Conservation (phyloP, 1,140 invertebrate species). For the Diorhabda sublineata region DNA sequence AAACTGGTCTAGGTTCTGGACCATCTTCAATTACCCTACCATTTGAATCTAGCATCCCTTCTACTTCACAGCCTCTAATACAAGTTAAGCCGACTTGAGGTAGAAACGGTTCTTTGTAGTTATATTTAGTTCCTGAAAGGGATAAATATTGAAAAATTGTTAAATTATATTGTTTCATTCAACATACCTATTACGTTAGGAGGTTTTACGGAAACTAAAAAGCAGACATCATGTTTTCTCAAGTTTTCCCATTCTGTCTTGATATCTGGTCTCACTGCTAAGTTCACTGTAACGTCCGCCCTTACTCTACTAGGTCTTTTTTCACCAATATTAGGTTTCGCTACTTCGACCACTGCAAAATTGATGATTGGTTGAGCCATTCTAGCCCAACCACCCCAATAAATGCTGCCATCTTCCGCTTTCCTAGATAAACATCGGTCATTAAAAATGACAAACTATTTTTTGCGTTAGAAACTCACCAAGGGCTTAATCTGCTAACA, state of each 20-base stretch:
- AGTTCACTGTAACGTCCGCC: conserved; percentile 89
- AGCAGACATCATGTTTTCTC: conserved; percentile 96
- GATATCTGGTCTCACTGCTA: conserved; percentile 85
- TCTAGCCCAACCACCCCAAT: conserved; percentile 96
- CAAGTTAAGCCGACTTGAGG: conserved; percentile 87
- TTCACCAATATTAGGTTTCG: conserved; percentile 87
- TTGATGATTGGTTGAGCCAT: conserved; percentile 95
- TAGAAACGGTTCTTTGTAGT: conserved; percentile 77
- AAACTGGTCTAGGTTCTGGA: conserved; percentile 78
- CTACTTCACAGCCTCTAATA: conserved; percentile 96
- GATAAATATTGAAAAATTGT: background rate
- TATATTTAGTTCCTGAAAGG: conserved; percentile 68
- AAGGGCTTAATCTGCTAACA: conserved; percentile 89
- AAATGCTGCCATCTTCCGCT: conserved; percentile 79
- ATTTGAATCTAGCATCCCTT: conserved; percentile 95
- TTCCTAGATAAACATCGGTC: conserved; percentile 53
- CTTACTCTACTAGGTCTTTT: conserved; percentile 90
- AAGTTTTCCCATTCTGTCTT: conserved; percentile 97
- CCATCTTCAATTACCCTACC: conserved; percentile 97
- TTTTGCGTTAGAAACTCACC: conserved; percentile 56
- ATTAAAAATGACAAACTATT: conserved; percentile 5
- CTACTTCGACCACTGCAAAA: conserved; percentile 93
- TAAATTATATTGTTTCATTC: background rate
- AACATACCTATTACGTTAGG: conserved; percentile 68
- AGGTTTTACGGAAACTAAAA: conserved; percentile 88